phyloP scores from a whole-genome alignment of 2,797 vertebrate species.

The Orestias chungarensis region DNA sequence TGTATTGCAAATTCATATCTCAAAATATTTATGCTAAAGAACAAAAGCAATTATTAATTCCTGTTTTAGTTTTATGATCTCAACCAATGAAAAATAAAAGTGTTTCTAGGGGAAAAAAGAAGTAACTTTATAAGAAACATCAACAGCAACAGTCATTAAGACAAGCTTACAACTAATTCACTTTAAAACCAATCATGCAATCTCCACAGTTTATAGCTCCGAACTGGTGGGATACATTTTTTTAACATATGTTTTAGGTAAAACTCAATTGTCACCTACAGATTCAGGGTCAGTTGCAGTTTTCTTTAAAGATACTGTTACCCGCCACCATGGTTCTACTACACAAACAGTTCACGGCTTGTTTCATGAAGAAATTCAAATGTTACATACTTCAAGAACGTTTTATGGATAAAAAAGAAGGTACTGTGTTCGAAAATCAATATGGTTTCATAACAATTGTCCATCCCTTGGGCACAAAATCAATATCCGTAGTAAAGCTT shows the following conservation, averaged over 20 bases:
- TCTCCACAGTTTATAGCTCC: background rate
- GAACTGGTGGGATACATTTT: background rate
- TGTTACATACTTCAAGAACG: conserved; percentile 55
- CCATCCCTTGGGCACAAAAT: conserved; percentile 74
- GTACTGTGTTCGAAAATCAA: conserved; percentile 77
- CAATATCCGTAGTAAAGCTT: conserved; percentile 78
- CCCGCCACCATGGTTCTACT: background rate
- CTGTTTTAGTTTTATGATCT: background rate
- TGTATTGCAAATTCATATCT: too few relatives aligned
- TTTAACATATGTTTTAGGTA: background rate
- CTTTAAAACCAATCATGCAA: background rate
- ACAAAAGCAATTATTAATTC: too few relatives aligned
- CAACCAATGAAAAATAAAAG: background rate
- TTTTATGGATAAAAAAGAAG: conserved; percentile 72
- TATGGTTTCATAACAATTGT: conserved; percentile 73
- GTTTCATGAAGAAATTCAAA: conserved; percentile 45
- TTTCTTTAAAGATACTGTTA: background rate
- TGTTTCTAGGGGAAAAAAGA: background rate
- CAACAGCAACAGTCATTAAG: background rate
- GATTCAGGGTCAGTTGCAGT: background rate
- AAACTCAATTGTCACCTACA: background rate
- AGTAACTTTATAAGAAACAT: background rate
- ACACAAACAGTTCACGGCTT: background rate
- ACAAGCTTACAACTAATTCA: background rate
- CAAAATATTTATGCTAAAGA: too few relatives aligned